Conservation (phyloP, 2,797 vertebrate genomes). For the Betta splendens region DNA sequence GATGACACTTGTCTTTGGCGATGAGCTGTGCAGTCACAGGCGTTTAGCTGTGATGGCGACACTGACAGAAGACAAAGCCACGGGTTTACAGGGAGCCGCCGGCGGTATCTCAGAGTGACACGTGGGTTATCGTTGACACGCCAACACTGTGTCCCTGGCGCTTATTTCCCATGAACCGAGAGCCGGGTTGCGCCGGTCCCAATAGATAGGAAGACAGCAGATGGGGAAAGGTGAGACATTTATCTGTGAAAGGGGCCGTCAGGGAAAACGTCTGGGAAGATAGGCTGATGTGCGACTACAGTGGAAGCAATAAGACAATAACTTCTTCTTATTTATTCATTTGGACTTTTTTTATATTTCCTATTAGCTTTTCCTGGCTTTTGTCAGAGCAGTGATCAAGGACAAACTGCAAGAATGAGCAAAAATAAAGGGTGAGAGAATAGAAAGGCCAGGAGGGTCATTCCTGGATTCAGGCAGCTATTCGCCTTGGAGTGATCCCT, state of each 20-base stretch:
- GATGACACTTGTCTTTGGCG: slow-evolving; percentile 85
- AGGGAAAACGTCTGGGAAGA: slow-evolving; percentile 50
- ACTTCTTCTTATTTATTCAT: slow-evolving; percentile 1
- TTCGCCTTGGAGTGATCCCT: slow-evolving; percentile 53
- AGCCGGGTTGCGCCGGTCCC: slow-evolving; percentile 66
- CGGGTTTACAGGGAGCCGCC: slow-evolving; percentile 29
- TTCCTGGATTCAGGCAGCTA: slow-evolving; percentile 37
- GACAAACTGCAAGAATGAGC: slow-evolving; percentile 24
- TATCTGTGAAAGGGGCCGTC: slow-evolving; percentile 74
- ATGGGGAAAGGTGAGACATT: slow-evolving; percentile 78
- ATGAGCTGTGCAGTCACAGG: slow-evolving; percentile 85
- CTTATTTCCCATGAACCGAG: slow-evolving; percentile 83
- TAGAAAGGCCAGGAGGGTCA: slow-evolving; percentile 16
- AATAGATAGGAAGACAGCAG: slow-evolving; percentile 76
- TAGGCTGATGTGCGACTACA: slow-evolving; percentile 15
- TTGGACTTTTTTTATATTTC: slow-evolving; percentile 2
- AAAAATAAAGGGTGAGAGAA: slow-evolving; percentile 40
- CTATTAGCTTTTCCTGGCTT: slow-evolving; percentile 25
- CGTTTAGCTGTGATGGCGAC: slow-evolving; percentile 85
- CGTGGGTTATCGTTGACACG: slow-evolving; percentile 82
- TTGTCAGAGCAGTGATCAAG: slow-evolving; percentile 20
- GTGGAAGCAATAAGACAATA: slow-evolving; percentile 15
- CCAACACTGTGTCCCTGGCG: slow-evolving; percentile 76
- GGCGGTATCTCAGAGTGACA: slow-evolving; percentile 65
- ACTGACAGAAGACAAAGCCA: slow-evolving; percentile 87